Conservation (phyloP, 2,797 vertebrate genomes). For the Pteronotus mesoamericanus region DNA sequence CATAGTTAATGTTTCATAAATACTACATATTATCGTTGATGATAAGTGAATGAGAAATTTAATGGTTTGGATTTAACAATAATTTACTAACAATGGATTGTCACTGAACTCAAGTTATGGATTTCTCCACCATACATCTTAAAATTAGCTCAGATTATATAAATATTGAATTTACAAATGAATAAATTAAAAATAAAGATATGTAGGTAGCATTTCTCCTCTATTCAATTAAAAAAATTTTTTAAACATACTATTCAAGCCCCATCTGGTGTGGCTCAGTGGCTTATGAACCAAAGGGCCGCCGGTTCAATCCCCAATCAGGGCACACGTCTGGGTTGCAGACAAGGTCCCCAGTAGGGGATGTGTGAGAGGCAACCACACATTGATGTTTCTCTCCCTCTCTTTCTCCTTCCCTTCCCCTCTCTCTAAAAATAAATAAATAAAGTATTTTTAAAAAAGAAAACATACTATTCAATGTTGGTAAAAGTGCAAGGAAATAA, state of each 20-base stretch:
- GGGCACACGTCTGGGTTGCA: too few relatives aligned
- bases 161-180: background rate
- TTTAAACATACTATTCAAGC: background rate
- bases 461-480: background rate
- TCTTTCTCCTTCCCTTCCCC: too few relatives aligned
- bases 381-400: too few relatives aligned
- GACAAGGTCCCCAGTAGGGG: too few relatives aligned
- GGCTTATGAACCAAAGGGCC: too few relatives aligned
- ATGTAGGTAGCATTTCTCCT: background rate
- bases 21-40: background rate
- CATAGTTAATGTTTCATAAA: background rate
- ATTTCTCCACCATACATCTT: background rate
- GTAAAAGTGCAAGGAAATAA: background rate
- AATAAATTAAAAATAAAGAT: background rate
- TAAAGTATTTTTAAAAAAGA: too few relatives aligned
- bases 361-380: too few relatives aligned
- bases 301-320: too few relatives aligned
- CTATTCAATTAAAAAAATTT: background rate
- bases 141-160: background rate
- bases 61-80: background rate
- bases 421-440: too few relatives aligned
- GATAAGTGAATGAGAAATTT: background rate
- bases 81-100: background rate
- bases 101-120: background rate
- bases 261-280: too few relatives aligned